Evolutionary conservation across 2,797 vertebrate species (phyloP), one percentile per base, ranked within the genome.

Genomic region (Gallinago solitaria): DNA sequence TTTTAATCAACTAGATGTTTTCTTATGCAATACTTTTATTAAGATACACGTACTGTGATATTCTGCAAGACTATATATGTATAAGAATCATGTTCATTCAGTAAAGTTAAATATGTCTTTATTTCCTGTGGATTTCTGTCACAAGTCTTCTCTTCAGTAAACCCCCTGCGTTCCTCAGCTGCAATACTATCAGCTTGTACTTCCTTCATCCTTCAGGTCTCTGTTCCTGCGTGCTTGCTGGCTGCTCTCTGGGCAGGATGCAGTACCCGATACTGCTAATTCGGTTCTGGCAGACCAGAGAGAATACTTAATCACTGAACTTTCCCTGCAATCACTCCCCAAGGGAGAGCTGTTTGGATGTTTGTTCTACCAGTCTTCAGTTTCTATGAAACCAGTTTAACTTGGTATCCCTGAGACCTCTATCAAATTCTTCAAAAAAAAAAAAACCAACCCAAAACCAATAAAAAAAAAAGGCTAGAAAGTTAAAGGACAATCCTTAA

Each of bases 321-420:
- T 78, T 43, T 28, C 1, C 2, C 45, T 33, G 39, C 32, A 4
- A 0, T 19, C 20, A 43, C 15, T 69, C 2, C 23, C 14, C 5
- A 54, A 23, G 60, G 50, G 35, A 81, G 53, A 53, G 47, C 19
- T 71, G 25, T 39, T 83, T 32, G 32, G 24, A 33, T 75, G 32
- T 43, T 78, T 69, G 33, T 75, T 75, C 27, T 87, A 30, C 35
- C 12, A 33, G 51, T 48, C 10, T 11, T 7, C 21, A 5, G 30
- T 45, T 83, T 51, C 63, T 28, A 2, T 47, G 80, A 53, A 79
- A 69, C 30, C n/a, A 32, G 28, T 41, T 89, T 45, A 51, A 57
- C n/a, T 64, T 75, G 17, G 3, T 61, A 69, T 48, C 21, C 19
- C 35, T 4, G 32, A 88, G 53, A 78, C 16, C 4, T 56, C 27